Conservation (phyloP, 2,888 invertebrate genomes). For the Idaea straminata region DNA sequence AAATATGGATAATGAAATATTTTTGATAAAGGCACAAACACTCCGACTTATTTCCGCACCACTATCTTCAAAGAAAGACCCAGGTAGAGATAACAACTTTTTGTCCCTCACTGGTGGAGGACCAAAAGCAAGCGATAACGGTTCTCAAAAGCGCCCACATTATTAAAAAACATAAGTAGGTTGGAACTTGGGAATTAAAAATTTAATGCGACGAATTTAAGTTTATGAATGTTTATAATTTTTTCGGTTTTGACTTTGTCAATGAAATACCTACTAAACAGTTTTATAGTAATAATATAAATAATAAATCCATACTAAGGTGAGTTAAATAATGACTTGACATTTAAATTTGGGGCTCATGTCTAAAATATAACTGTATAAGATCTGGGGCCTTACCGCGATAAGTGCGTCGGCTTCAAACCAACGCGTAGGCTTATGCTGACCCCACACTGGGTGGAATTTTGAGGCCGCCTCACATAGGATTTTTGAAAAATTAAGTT, state of each 20-base stretch:
- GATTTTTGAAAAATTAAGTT: too few relatives aligned
- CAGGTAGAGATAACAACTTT: slow-evolving; percentile 36
- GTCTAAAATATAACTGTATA: too few relatives aligned
- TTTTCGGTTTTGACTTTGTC: not conserved
- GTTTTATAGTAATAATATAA: too few relatives aligned
- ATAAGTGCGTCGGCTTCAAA: too few relatives aligned
- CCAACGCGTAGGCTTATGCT: too few relatives aligned
- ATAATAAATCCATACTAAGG: too few relatives aligned
- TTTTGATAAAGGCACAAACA: too few relatives aligned
- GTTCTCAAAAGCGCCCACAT: slow-evolving; percentile 28
- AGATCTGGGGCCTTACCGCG: too few relatives aligned
- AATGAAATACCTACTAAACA: not conserved
- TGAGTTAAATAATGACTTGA: too few relatives aligned
- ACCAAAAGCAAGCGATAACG: slow-evolving; percentile 25
- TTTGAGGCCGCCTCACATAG: too few relatives aligned
- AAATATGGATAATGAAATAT: not conserved
- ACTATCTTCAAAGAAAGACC: slow-evolving; percentile 43
- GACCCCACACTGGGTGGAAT: too few relatives aligned
- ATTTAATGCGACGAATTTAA: not conserved
- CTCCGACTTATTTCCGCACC: slow-evolving; percentile 27
- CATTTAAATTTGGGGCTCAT: too few relatives aligned
- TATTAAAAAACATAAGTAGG: slow-evolving; percentile 10
- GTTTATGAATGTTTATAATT: not conserved
- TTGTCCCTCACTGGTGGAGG: slow-evolving; percentile 27
- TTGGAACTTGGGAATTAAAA: slow-evolving; percentile 5